A percentile compares a stretch with the other conserved stretches of the same genome.
Conservation (phyloP, 2,888 invertebrate species). For the Tipula helvola region DNA sequence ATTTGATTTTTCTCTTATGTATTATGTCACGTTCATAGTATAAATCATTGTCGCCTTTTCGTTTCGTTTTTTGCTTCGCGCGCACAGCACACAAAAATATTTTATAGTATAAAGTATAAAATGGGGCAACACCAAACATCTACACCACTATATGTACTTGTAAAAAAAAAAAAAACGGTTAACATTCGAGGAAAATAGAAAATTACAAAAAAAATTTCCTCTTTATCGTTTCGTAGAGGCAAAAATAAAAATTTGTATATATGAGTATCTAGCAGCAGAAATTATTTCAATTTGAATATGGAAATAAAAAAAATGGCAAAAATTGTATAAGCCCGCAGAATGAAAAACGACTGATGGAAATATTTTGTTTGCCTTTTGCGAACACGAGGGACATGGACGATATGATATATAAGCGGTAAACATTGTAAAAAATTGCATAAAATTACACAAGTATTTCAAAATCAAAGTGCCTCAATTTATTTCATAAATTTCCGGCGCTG, state of each 20-base stretch:
- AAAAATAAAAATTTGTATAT: neutral
- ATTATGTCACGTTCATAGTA: neutral
- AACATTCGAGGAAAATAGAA: neutral
- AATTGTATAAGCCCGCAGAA: neutral
- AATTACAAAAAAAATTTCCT: neutral
- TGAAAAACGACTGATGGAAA: neutral
- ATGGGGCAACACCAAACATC: neutral
- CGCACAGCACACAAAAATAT: neutral
- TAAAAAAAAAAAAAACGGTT: neutral
- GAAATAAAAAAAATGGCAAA: neutral
- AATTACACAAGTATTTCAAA: neutral
- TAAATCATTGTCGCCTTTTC: slow-evolving; percentile 7
- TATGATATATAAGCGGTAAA: neutral
- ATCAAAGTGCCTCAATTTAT: neutral
- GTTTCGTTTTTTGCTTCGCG: neutral
- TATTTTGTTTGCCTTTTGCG: neutral
- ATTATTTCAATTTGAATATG: slow-evolving; percentile 4
- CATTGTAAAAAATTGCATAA: neutral
- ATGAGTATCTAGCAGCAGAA: neutral
- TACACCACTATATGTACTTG: neutral
- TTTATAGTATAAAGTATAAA: neutral
- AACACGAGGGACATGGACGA: neutral
- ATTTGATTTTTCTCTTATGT: slow-evolving; percentile 4
- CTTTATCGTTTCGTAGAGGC: neutral
- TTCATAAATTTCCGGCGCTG: neutral